A percentile compares a stretch with the other conserved stretches of the same genome.
Evolutionary conservation across 2,888 invertebrate genomes (phyloP).

Genomic region (Lepidonotus clava): DNA sequence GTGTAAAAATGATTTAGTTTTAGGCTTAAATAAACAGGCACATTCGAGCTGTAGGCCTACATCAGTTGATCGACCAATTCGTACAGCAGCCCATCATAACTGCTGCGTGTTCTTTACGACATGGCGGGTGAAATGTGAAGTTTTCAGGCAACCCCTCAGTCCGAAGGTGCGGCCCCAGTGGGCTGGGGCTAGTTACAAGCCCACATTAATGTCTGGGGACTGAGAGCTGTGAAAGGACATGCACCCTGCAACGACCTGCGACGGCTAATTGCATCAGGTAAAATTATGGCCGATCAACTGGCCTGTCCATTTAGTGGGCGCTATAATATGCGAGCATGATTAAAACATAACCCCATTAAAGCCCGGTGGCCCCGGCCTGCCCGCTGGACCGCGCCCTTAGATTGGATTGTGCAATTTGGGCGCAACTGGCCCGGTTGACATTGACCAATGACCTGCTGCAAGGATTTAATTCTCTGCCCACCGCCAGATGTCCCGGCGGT

Average conservation of each 20-base stretch:
- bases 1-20: no score
- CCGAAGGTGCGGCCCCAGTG: no score
- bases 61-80: no score
- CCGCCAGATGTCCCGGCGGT: conserved; percentile 33
- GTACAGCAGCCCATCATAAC: no score
- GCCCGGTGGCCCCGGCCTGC: neutral
- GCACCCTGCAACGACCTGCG: neutral
- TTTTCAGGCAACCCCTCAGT: no score
- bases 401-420: conserved; percentile 50
- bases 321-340: conserved; percentile 32
- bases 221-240: neutral
- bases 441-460: conserved; percentile 37
- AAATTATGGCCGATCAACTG: conserved; percentile 25
- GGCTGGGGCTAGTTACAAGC: neutral
- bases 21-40: no score
- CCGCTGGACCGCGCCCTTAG: conserved; percentile 27
- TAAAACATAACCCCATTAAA: conserved; percentile 54
- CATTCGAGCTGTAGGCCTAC: no score
- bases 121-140: no score
- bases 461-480: conserved; percentile 37
- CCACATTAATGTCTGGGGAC: neutral
- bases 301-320: conserved; percentile 28
- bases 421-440: conserved; percentile 3
- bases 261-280: conserved; percentile 32
- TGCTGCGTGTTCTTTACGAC: no score